Percentiles rank a stretch among this genome's conserved stretches.
These are phyloP conservation scores for Noctua comes DNA, from an alignment of 2,888 invertebrate species.

Conservation along the genomic window DNA sequence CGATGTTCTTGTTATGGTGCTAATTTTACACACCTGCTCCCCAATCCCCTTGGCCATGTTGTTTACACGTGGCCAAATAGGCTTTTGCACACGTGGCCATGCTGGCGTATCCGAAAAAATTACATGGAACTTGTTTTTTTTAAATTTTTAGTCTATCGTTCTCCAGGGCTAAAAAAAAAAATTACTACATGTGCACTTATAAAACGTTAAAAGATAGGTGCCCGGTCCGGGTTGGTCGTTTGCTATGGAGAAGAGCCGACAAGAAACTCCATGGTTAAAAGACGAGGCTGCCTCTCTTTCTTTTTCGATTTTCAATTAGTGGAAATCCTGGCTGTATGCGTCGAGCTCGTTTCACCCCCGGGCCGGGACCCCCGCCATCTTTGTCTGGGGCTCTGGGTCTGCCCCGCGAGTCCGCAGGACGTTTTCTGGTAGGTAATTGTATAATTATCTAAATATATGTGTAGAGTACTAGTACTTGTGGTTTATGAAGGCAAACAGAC, in stretches of 20 bases:
- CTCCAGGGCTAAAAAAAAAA: background rate
- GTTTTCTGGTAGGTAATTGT: background rate
- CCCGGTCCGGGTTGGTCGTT: background rate
- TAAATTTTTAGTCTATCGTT: background rate
- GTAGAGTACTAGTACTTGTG: background rate
- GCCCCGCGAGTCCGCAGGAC: background rate
- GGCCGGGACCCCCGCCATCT: background rate
- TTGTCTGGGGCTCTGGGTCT: too few relatives aligned
- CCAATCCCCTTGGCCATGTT: slow-evolving; percentile 17
- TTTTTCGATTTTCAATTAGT: background rate
- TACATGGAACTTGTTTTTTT: background rate
- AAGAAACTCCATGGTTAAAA: background rate
- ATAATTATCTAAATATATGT: background rate
- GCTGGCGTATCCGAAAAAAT: background rate
- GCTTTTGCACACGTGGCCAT: slow-evolving; percentile 11
- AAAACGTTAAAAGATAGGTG: background rate
- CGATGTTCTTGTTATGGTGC: slow-evolving; percentile 54
- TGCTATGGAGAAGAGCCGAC: background rate
- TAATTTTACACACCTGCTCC: slow-evolving; percentile 49
- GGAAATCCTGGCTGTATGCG: background rate
- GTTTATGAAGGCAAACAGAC: slow-evolving; percentile 24
- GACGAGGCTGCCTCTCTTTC: background rate
- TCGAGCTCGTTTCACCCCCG: background rate
- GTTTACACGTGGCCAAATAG: slow-evolving; percentile 1
- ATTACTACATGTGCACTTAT: background rate